These are phyloP conservation scores for Cylas formicarius DNA, from an alignment of 1,140 invertebrate genomes.

Conservation along the genomic window DNA sequence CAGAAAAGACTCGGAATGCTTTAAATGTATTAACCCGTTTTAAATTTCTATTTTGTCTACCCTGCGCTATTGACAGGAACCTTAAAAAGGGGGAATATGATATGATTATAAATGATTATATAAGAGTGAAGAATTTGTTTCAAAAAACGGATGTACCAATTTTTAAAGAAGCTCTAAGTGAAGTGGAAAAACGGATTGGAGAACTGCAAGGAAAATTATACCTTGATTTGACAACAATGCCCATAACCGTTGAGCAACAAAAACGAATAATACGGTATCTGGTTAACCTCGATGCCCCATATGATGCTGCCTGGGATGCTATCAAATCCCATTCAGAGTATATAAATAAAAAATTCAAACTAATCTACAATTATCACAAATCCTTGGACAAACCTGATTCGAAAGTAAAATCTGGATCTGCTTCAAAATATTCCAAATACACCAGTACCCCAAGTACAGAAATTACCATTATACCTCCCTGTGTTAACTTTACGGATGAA, in stretches of 20 bases:
- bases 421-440: constrained; percentile 36
- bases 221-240: constrained; percentile 79
- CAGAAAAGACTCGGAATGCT: constrained; percentile 92
- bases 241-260: constrained; percentile 86
- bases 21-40: constrained; percentile 80
- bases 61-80: constrained; percentile 88
- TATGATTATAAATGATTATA: constrained; percentile 96
- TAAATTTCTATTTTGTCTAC: constrained; percentile 90
- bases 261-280: constrained; percentile 75
- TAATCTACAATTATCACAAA: constrained; percentile 53
- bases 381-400: constrained; percentile 40
- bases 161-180: constrained; percentile 77
- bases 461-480: constrained; percentile 42
- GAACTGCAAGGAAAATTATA: constrained; percentile 73
- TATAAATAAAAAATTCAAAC: constrained; percentile 57
- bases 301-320: constrained; percentile 90
- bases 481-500: constrained; percentile 67
- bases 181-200: constrained; percentile 84
- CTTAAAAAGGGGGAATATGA: constrained; percentile 94
- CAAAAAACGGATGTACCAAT: constrained; percentile 87
- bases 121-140: constrained; percentile 91
- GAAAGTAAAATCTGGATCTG: constrained; percentile 20
- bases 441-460: constrained; percentile 29
- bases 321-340: constrained; percentile 74
- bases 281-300: constrained; percentile 62